Evolutionary conservation across 2,888 invertebrate species (phyloP).

Genomic region (Chrysina gloriosa): DNA sequence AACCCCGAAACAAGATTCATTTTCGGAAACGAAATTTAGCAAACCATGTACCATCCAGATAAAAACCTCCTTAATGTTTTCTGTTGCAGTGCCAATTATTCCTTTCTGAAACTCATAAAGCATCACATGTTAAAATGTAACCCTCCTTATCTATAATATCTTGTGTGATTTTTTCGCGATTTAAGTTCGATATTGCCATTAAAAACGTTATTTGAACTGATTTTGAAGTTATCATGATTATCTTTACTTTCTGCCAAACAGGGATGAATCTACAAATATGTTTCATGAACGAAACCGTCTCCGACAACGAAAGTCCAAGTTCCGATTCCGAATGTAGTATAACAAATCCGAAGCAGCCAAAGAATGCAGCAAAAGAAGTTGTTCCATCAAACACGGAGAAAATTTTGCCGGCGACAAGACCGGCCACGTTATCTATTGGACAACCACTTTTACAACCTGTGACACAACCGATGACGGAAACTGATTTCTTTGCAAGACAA

Average conservation of each 20-base stretch:
- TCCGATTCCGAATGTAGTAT: constrained; percentile 75
- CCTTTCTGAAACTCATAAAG: too few species aligned
- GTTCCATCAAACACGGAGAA: constrained; percentile 32
- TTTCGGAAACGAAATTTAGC: too few species aligned
- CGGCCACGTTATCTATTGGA: constrained; percentile 61
- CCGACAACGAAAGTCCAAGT: constrained; percentile 83
- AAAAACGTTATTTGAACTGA: neutral
- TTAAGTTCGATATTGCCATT: neutral
- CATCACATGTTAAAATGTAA: too few species aligned
- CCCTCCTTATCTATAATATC: too few species aligned
- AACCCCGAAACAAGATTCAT: too few species aligned
- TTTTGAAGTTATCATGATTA: neutral
- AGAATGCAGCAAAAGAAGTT: constrained; percentile 52
- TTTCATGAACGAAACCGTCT: constrained; percentile 93
- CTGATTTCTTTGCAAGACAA: constrained; percentile 84
- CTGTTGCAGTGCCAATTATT: too few species aligned
- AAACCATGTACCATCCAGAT: too few species aligned
- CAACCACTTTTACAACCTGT: constrained; percentile 67
- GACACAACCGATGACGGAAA: constrained; percentile 69
- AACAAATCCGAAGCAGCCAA: constrained; percentile 61
- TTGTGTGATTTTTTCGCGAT: too few species aligned
- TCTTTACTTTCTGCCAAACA: constrained; percentile 55
- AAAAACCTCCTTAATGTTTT: too few species aligned
- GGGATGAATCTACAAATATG: constrained; percentile 95
- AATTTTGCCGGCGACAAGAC: constrained; percentile 54